A percentile compares a stretch with the other conserved stretches of the same genome.
Evolutionary conservation across 2,888 invertebrate species (phyloP).

Genomic region (Melanchra persicariae): DNA sequence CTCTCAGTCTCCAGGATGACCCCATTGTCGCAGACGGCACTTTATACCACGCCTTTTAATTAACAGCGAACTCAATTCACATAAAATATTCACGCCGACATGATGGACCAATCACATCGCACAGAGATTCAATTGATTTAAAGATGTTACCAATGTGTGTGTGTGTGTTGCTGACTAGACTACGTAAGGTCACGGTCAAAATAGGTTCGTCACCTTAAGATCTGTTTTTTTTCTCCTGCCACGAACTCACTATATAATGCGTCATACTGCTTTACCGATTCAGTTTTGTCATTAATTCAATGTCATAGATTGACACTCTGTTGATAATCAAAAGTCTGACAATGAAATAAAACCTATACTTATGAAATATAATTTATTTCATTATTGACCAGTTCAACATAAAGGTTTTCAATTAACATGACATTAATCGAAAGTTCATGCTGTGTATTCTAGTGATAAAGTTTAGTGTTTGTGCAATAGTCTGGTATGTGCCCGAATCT

Average conservation of each 20-base stretch:
- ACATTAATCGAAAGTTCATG: no score
- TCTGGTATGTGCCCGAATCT: not conserved
- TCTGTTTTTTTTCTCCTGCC: not conserved
- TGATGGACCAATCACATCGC: conserved; percentile 49
- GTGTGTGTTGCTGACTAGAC: no score
- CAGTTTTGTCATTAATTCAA: not conserved
- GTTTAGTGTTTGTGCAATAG: not conserved
- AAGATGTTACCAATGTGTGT: conserved; percentile 48
- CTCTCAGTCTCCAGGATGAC: not conserved
- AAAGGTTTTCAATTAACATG: no score
- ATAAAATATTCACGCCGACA: conserved; percentile 59
- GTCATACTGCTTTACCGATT: not conserved
- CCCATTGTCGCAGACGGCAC: conserved; percentile 16
- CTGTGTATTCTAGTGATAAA: no score
- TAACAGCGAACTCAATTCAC: conserved; percentile 48
- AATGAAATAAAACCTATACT: no score
- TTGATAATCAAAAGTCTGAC: no score
- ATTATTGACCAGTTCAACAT: no score
- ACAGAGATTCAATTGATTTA: conserved; percentile 54
- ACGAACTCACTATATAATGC: not conserved
- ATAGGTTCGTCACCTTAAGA: not conserved
- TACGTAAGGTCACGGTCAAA: not conserved
- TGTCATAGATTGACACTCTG: not conserved
- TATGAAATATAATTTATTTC: no score
- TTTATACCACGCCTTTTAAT: conserved; percentile 52